Evolutionary conservation across 92 coral and sea anemone species (phyloP).

Genomic region (Palythoa caribaeorum): DNA sequence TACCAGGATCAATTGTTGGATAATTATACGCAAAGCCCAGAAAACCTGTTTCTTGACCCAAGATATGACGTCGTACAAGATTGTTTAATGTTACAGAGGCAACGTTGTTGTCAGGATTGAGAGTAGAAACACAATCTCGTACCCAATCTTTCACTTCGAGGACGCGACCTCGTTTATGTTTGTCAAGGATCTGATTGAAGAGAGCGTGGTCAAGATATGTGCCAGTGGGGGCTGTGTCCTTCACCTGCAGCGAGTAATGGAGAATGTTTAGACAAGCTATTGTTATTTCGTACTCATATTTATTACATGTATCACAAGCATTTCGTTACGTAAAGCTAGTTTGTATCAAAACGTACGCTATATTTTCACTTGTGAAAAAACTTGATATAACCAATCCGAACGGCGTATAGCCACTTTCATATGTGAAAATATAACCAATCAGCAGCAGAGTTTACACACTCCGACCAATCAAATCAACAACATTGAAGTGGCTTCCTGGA

Average conservation of each 20-base stretch:
- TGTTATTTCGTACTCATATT: not conserved
- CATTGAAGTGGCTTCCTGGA: too few relatives aligned
- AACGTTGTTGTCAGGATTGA: constrained; percentile 44
- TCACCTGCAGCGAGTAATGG: constrained; percentile 51
- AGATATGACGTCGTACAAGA: constrained; percentile 59
- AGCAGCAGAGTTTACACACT: too few relatives aligned
- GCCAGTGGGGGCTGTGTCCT: constrained; percentile 54
- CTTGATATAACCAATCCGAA: too few relatives aligned
- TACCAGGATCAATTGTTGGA: constrained; percentile 68
- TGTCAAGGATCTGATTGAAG: constrained; percentile 59
- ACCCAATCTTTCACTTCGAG: constrained; percentile 57
- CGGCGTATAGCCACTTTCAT: too few relatives aligned
- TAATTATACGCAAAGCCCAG: constrained; percentile 54
- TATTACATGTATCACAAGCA: too few relatives aligned
- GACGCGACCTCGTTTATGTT: constrained; percentile 40
- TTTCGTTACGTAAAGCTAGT: too few relatives aligned
- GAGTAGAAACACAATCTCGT: constrained; percentile 58
- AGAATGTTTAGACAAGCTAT: not conserved
- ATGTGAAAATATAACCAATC: too few relatives aligned
- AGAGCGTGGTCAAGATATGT: constrained; percentile 68
- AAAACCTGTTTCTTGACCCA: constrained; percentile 51
- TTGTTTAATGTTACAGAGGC: constrained; percentile 68
- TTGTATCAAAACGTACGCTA: too few relatives aligned
- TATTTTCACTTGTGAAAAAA: too few relatives aligned
- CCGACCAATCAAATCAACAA: too few relatives aligned